Base-by-base conservation (phyloP, 1,140 invertebrate genomes). In the Chlorops oryzae region DNA sequence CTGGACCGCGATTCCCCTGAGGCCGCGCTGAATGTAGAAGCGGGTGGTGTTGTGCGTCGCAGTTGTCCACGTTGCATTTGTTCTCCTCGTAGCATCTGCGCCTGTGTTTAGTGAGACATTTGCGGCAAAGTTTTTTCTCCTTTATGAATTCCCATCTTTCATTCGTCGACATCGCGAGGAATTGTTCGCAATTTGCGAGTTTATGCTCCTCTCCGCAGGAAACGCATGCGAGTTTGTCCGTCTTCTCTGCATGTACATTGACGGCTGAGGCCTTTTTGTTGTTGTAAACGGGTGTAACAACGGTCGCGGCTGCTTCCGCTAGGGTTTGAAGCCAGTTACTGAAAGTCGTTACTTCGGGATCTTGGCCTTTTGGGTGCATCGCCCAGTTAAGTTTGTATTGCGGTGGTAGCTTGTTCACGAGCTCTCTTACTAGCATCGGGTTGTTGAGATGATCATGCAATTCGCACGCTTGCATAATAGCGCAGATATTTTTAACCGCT, bases 341-440 rank as follows among this genome's bases (percentile, higher is more conserved):
- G n/a, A n/a, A n/a, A n/a, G n/a, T n/a, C n/a, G n/a, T n/a, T n/a
- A n/a, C n/a, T n/a, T 17, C 3, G 47, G 47, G 13, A 48, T 20
- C 3, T 12, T 24, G 3, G 17, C 24, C 23, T 42, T 49, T 49
- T 15, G 6, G 5, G n/a, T 27, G 24, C 27, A 49, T 49, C 15
- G 47, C 47, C 47, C 47, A 49, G 28, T 9, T 49, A 10, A 49
- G 21, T 32, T 40, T 40, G 6, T 40, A 38, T 10, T 41, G 27
- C 12, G 20, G 27, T 17, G 47, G 47, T 15, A 49, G 22, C 18
- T 49, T 49, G 23, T 49, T 25, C 6, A 49, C 25, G 9, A 49
- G 21, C 20, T 9, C 22, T 20, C 41, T 49, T 3, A 41, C 37
- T 12, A 49, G 25, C 15, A 49, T 5, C 12, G 37, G 47, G 12